Evolutionary conservation across 2,888 invertebrate species (phyloP), one percentile per base, ranked within the genome.

Genomic region (Hartigia nigra): DNA sequence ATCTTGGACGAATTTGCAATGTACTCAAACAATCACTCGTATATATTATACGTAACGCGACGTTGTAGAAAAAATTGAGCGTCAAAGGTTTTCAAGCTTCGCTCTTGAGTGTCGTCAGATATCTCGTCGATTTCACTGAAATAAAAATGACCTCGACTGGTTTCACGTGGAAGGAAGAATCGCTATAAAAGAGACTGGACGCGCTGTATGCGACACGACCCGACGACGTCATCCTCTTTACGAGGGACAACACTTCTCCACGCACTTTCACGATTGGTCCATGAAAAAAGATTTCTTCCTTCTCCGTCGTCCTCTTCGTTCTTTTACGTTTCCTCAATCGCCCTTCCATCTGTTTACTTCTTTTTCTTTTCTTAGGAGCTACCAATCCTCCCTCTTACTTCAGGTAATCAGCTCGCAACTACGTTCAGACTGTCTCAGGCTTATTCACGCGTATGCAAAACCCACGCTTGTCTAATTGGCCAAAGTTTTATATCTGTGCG

Each of bases 301-400:
- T 70, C 31, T 77, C 74, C 78, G 37, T 70, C 77, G n/a, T 74
- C 76, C 78, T 23, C 31, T 1, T 72, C 32, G 1, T 79, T 74
- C 31, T 32, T 70, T 31, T 12, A 36, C 31, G 2, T 23, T 32
- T 78, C 37, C 31, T 35, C 0, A 2, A 14, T 69, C 34, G 31
- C 31, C 31, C 23, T 70, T 76, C 9, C 69, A 23, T 37, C 79
- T 39, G 35, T 74, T 36, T 82, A 75, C 55, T 74, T 74, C 77
- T 39, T 75, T 4, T 39, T 77, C 55, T 74, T 74, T 79, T 39
- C 76, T 12, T 39, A 14, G 12, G 4, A 14, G 23, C 2, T 5
- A 39, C 23, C 23, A 9, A 2, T 55, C 9, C 55, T 55, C 23
- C 5, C 55, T 23, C 55, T 55, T 23, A 2, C 55, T 55, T 2